phyloP scores from a whole-genome alignment of 2,113 vertebrate species.

The Neotragus moschatus region DNA sequence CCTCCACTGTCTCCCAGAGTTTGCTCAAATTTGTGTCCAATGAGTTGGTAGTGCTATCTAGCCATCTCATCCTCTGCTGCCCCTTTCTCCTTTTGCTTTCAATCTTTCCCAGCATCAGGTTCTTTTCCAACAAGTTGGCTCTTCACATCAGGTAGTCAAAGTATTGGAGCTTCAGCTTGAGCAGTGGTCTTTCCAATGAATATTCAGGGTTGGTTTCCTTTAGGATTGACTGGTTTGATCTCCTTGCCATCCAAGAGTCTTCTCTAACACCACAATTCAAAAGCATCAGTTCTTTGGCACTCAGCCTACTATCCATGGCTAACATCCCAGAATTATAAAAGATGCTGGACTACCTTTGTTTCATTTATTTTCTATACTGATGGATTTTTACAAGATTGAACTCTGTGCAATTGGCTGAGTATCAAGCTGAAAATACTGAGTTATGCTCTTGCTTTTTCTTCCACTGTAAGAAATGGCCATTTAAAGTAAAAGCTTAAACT shows the following conservation, averaged over 20 bases:
- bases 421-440: conserved; percentile 5
- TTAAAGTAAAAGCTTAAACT: conserved; percentile 31
- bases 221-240: not conserved
- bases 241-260: not conserved
- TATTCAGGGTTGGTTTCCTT: not conserved
- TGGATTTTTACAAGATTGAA: conserved; percentile 51
- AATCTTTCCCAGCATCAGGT: not conserved
- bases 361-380: conserved; percentile 62
- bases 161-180: not conserved
- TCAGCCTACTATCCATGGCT: conserved; percentile 11
- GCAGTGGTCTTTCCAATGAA: not conserved
- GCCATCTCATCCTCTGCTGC: not conserved
- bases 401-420: conserved; percentile 45
- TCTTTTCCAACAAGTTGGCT: not conserved
- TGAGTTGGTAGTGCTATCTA: not conserved
- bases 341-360: conserved; percentile 47
- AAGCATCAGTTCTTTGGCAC: not conserved
- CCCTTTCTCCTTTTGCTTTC: not conserved
- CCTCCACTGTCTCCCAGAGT: not conserved
- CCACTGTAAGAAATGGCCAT: conserved; percentile 35
- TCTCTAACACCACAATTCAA: not conserved
- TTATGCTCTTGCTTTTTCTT: conserved; percentile 15
- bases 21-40: not conserved
- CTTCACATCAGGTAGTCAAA: not conserved
- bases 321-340: conserved; percentile 54